Evolutionary conservation across 1,140 invertebrate species (phyloP), one percentile per base, ranked within the genome.

Genomic region (Brachionus manjavacas): DNA sequence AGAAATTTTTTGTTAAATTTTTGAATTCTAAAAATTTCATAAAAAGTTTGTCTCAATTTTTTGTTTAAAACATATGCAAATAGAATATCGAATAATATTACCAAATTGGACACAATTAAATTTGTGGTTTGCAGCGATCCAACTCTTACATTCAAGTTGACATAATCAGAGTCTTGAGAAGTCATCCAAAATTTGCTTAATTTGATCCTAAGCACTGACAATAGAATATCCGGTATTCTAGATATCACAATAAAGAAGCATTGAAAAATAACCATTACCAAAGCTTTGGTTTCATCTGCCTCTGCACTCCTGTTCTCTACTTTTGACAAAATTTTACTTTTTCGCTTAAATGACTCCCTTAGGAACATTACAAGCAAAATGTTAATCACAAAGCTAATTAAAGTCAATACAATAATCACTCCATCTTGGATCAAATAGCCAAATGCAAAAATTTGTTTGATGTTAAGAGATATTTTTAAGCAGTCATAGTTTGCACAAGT

Each of bases 231-330:
- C 4, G 66, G 66, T 70, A 70, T 70, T 70, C 66, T 70, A 12
- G 66, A 70, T 12, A 70, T 31, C 6, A 70, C 23, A 14, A 70
- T 31, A 12, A 70, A 70, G 39, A 70, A 70, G 28, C 66, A 35
- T 70, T 70, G 28, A 31, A 70, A 8, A 35, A 70, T 70, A n/a
- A 70, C 66, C 66, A 70, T 70, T n/a, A 70, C 31, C 35, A 70
- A 70, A 35, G 66, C 14, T 70, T 70, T 70, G 25, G 35, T 70
- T 20, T 60, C 52, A 60, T 60, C 52, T 60, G 52, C 4, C 8
- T 60, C 52, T 6, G 52, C 52, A 70, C 8, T 31, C 16, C 25
- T 35, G n/a, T 70, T 70, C n/a, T 70, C 66, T n/a, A 70, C 4
- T n/a, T 70, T 39, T 4, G 66, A 70, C 35, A 35, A 14, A 35